phyloP scores from a whole-genome alignment of 2,888 invertebrate genomes.

The Clunio marinus region DNA sequence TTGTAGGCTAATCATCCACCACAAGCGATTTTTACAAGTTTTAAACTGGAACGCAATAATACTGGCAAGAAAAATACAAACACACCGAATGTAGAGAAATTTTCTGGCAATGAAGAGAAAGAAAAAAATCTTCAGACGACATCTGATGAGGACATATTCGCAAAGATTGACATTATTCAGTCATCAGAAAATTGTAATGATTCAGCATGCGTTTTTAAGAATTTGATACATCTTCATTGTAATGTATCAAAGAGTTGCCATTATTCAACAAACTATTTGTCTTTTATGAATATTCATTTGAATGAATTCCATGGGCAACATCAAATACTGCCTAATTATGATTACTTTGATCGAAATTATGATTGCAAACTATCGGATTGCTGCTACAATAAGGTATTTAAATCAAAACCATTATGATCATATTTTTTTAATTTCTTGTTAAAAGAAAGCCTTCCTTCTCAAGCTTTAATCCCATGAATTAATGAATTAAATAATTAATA shows the following conservation, averaged over 20 bases:
- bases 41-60: slow-evolving; percentile 76
- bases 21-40: slow-evolving; percentile 89
- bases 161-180: slow-evolving; percentile 41
- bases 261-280: slow-evolving; percentile 74
- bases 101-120: slow-evolving; percentile 42
- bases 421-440: too few relatives aligned
- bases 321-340: slow-evolving; percentile 78
- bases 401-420: too few relatives aligned
- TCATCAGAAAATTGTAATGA: slow-evolving; percentile 64
- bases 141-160: slow-evolving; percentile 47
- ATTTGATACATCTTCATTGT: slow-evolving; percentile 80
- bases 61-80: slow-evolving; percentile 42
- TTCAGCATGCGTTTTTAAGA: slow-evolving; percentile 64
- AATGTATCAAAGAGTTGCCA: slow-evolving; percentile 64
- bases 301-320: slow-evolving; percentile 80
- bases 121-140: slow-evolving; percentile 47
- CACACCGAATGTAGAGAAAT: slow-evolving; percentile 39
- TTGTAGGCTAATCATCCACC: slow-evolving; percentile 67
- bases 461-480: too few relatives aligned
- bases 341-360: slow-evolving; percentile 71
- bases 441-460: too few relatives aligned
- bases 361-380: slow-evolving; percentile 66
- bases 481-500: too few relatives aligned
- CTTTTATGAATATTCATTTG: slow-evolving; percentile 74
- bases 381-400: slow-evolving; percentile 47